Percentiles rank a stretch among this genome's conserved stretches.
Conservation (phyloP, 1,140 invertebrate genomes). For the Triops longicaudatus region DNA sequence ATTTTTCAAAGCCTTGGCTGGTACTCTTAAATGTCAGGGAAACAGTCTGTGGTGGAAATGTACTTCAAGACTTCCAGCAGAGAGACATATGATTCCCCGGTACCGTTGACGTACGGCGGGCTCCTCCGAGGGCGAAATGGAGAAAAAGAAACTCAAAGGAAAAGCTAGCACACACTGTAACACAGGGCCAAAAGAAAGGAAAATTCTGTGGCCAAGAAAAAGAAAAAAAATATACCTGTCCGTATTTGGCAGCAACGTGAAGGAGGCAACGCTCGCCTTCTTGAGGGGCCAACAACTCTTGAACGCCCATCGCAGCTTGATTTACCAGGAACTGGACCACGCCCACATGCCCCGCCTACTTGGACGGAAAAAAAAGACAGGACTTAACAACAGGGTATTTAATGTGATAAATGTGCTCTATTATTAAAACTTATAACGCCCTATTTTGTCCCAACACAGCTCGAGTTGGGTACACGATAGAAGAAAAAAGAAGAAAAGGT, state of each 20-base stretch:
- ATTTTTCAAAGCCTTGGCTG: not conserved
- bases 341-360: constrained; percentile 37
- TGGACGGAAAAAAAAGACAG: not conserved
- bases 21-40: not conserved
- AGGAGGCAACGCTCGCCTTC: constrained; percentile 38
- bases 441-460: too few relatives aligned
- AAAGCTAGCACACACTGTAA: not conserved
- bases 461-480: too few relatives aligned
- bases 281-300: constrained; percentile 32
- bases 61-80: not conserved
- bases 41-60: constrained; percentile 1
- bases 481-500: too few relatives aligned
- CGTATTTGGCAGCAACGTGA: constrained; percentile 41
- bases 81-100: not conserved
- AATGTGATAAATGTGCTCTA: not conserved
- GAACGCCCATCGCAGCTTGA: constrained; percentile 35
- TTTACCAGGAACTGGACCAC: constrained; percentile 40
- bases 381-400: not conserved
- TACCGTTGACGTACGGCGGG: not conserved
- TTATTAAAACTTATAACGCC: not conserved
- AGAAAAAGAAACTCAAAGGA: constrained; percentile 16
- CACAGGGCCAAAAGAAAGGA: not conserved
- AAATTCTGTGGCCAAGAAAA: too few relatives aligned
- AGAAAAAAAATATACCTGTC: constrained; percentile 30
- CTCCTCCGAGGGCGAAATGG: constrained; percentile 11